Percentiles rank a stretch among this genome's conserved stretches.
These are phyloP conservation scores for Drosophila sproati DNA, from an alignment of 1,140 invertebrate genomes.

Conservation along the genomic window DNA sequence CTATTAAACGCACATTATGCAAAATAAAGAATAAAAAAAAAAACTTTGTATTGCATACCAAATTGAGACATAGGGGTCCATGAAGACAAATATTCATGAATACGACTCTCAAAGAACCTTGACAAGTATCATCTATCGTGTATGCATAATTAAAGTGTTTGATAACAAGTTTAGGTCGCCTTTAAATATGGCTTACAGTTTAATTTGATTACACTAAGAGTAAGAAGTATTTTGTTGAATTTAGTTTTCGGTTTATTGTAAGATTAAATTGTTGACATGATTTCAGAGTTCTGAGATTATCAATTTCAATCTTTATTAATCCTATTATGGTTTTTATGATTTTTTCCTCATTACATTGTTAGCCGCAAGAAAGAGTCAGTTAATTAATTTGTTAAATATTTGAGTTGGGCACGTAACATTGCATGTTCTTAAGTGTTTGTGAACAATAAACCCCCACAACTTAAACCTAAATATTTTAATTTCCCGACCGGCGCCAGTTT, in stretches of 20 bases:
- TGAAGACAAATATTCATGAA: conserved; percentile 23
- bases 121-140: neutral
- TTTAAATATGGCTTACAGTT: conserved; percentile 1
- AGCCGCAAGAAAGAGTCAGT: neutral
- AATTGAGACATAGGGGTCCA: conserved; percentile 52
- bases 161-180: neutral
- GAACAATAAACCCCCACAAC: neutral
- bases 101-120: conserved; percentile 23
- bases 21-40: conserved; percentile 3
- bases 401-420: neutral
- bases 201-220: neutral
- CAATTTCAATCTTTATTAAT: neutral
- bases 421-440: neutral
- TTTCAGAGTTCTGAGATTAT: no score
- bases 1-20: conserved; percentile 69
- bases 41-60: conserved; percentile 56
- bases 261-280: neutral
- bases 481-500: neutral
- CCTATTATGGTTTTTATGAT: neutral
- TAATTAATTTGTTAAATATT: neutral
- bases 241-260: neutral
- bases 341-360: neutral
- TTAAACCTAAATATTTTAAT: neutral
- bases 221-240: neutral
- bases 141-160: neutral